Evolutionary conservation across 2,888 invertebrate genomes (phyloP), one percentile per base, ranked within the genome.

Genomic region (Nemotelus pantherinus): DNA sequence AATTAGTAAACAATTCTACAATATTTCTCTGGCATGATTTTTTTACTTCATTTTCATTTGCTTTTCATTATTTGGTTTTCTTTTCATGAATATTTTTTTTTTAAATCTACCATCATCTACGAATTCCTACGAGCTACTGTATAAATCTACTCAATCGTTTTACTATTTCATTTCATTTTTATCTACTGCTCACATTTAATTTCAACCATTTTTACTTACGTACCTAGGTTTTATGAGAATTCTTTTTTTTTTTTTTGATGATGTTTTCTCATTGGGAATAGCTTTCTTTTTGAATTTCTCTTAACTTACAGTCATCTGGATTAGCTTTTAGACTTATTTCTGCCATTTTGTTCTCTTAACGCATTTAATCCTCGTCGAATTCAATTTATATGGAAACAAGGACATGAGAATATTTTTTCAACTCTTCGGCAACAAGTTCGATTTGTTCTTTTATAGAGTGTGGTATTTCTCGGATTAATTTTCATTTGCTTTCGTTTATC

Each of bases 141-240:
- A 78, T 78, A 78, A 78, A 78, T 78, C 78, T 78, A 78, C 76
- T 78, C 78, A 71, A 78, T 78, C 78, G 57, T 76, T 78, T 72
- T 25, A 25, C 25, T 25, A 25, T 25, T 71, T 67, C 77, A 67
- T 58, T 75, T 72, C 64, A 39, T 65, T 9, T 25, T 77, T 58
- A 7, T 68, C 58, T 55, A 57, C 65, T 58, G 39, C 75, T 75
- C 67, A 78, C 50, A 58, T 58, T 58, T 25, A 25, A 25, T 70
- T 67, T 77, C 63, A 77, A 67, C 7, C 39, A 2, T 7, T 41
- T 63, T 63, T 3, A 41, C 63, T 63, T 63, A 43, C 43, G 63
- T 43, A 67, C 55, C 67, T 77, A 67, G 58, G 58, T 70, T 60
- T 50, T 70, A 58, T 70, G 67, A 68, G 57, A 77, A 65, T 55